phyloP scores from a whole-genome alignment of 2,113 vertebrate species.

The Rhombomys opimus region DNA sequence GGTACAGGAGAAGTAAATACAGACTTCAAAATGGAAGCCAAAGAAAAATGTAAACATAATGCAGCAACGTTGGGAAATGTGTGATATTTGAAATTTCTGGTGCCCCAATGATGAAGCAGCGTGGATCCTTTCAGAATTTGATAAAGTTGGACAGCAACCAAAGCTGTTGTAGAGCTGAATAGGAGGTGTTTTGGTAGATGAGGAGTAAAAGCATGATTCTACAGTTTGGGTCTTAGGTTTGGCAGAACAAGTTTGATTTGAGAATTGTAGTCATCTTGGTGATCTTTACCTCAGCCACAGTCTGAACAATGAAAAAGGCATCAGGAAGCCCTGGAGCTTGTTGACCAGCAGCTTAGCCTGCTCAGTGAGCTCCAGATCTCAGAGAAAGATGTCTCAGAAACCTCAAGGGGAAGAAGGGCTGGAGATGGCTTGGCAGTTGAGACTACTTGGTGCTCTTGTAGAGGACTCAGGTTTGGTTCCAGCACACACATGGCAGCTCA shows the following conservation, averaged over 20 bases:
- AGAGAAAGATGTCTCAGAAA: neutral
- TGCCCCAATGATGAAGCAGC: neutral
- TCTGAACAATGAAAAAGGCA: slow-evolving; percentile 68
- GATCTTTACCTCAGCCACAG: slow-evolving; percentile 72
- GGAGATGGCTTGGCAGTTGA: neutral
- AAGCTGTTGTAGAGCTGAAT: neutral
- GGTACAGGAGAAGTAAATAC: neutral
- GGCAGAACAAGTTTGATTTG: neutral
- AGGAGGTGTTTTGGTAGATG: neutral
- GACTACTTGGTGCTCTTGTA: neutral
- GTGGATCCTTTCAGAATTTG: neutral
- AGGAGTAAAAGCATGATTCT: neutral
- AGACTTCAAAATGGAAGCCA: neutral
- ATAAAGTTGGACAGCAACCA: neutral
- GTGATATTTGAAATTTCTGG: neutral
- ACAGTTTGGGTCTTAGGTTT: neutral
- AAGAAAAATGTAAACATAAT: neutral
- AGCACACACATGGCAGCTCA: neutral
- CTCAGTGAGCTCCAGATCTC: neutral
- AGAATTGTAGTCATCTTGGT: slow-evolving; percentile 51
- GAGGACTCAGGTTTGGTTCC: neutral
- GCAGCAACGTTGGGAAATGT: neutral
- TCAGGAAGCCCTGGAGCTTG: slow-evolving; percentile 38
- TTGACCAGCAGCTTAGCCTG: neutral
- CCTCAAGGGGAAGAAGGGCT: neutral